These are phyloP conservation scores for Siphlonurus alternatus DNA, from an alignment of 2,888 invertebrate genomes.

Conservation along the genomic window DNA sequence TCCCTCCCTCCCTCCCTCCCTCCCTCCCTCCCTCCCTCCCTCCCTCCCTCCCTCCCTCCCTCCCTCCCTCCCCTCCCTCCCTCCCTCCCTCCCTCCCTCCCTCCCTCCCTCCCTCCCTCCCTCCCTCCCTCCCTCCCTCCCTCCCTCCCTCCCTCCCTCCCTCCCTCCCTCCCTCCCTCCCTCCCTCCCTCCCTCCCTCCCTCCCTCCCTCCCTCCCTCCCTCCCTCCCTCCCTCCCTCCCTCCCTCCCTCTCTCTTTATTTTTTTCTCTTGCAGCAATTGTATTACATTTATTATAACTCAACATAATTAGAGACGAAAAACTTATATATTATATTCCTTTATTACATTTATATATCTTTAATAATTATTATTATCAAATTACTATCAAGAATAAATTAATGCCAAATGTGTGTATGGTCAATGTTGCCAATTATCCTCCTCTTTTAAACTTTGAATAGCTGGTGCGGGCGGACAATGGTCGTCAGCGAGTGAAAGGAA, in stretches of 20 bases:
- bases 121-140: not conserved
- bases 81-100: conserved; percentile 4
- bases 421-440: no score
- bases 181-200: not conserved
- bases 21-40: conserved; percentile 4
- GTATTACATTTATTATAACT: no score
- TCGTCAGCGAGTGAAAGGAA: no score
- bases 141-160: not conserved
- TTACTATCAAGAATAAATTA: no score
- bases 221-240: not conserved
- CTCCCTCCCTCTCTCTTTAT: not conserved
- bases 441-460: no score
- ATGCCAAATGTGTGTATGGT: no score
- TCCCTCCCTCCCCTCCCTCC: not conserved
- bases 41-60: not conserved
- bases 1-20: not conserved
- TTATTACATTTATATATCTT: no score
- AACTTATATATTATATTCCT: no score
- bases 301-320: no score
- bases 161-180: not conserved
- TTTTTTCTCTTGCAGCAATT: not conserved
- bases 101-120: not conserved
- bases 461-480: no score
- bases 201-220: not conserved
- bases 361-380: no score